Evolutionary conservation across 2,888 invertebrate species (phyloP).

Genomic region (Diplazon laetatorius): DNA sequence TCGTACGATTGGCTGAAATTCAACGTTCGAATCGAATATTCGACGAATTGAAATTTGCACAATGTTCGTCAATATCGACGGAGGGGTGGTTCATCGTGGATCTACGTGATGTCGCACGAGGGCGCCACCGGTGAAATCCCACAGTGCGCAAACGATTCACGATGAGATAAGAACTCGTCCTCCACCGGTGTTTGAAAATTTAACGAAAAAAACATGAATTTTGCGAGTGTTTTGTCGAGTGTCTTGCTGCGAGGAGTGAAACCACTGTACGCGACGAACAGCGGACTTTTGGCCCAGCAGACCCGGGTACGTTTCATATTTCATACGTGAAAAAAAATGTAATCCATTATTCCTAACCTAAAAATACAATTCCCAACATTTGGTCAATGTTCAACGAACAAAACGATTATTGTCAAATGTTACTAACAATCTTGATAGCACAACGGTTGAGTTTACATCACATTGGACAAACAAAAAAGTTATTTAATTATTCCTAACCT

Average conservation of each 20-base stretch:
- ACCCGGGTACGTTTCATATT: slow-evolving; percentile 67
- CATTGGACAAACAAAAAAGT: no score
- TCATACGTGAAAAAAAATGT: not conserved
- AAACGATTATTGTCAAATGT: no score
- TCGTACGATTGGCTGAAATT: no score
- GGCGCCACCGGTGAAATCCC: not conserved
- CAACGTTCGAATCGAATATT: no score
- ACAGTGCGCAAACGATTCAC: not conserved
- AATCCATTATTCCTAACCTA: slow-evolving; percentile 36
- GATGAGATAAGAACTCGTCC: slow-evolving; percentile 7
- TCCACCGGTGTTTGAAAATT: not conserved
- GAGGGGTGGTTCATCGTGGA: no score
- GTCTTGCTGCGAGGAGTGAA: slow-evolving; percentile 38
- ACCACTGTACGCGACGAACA: slow-evolving; percentile 45
- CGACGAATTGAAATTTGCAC: no score
- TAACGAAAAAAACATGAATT: slow-evolving; percentile 56
- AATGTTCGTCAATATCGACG: no score
- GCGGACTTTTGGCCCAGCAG: slow-evolving; percentile 67
- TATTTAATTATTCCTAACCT: no score
- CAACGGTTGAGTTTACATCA: no score
- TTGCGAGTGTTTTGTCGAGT: slow-evolving; percentile 44
- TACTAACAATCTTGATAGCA: no score
- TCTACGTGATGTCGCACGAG: not conserved
- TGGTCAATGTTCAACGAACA: no score
- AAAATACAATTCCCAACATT: not conserved